Evolutionary conservation across 2,113 vertebrate species (phyloP).

Genomic region (Agapornis roseicollis): DNA sequence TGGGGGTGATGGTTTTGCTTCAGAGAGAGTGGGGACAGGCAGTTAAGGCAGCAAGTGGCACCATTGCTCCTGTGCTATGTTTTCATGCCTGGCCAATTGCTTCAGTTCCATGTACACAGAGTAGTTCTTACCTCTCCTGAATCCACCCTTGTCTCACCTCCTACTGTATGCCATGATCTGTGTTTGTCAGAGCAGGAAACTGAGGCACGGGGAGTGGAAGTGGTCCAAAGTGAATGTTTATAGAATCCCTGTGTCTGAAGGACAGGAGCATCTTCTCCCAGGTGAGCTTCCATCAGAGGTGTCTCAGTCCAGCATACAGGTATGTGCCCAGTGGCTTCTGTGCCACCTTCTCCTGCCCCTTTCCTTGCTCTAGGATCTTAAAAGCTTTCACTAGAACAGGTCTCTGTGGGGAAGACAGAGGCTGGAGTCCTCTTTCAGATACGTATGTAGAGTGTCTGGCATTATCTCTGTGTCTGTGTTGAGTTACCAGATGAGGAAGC

Average conservation of each 20-base stretch:
- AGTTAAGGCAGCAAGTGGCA: not conserved
- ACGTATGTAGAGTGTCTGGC: no score
- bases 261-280: not conserved
- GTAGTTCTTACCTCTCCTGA: not conserved
- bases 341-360: not conserved
- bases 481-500: not conserved
- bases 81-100: not conserved
- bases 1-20: not conserved
- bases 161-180: not conserved
- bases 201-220: not conserved
- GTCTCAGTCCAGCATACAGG: not conserved
- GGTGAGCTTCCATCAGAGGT: not conserved
- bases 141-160: not conserved
- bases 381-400: not conserved
- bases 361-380: not conserved
- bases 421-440: not conserved
- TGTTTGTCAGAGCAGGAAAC: not conserved
- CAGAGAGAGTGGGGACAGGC: not conserved
- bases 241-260: not conserved
- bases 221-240: not conserved
- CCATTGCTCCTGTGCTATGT: rapidly evolving
- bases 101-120: not conserved
- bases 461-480: not conserved
- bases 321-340: not conserved
- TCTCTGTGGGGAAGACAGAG: not conserved